These are phyloP conservation scores for Andrena dorsata DNA, from an alignment of 2,888 invertebrate species.

Conservation along the genomic window DNA sequence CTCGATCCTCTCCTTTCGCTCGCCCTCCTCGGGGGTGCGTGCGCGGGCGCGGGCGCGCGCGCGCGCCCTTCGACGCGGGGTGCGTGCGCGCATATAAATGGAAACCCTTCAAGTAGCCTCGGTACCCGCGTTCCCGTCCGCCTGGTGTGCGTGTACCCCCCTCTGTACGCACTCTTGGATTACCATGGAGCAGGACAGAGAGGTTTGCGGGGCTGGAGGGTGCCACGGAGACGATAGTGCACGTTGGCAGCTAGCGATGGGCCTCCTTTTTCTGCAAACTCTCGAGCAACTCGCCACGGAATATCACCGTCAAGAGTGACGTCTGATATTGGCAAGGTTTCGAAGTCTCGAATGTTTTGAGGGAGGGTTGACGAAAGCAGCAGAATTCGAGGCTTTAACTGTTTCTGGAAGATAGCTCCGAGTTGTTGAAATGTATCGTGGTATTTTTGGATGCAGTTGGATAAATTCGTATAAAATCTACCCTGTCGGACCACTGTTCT, in stretches of 20 bases:
- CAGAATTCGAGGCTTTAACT: too few relatives aligned
- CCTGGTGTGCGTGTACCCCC: conserved; percentile 65
- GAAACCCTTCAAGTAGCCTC: conserved; percentile 84
- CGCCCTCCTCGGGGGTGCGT: conserved; percentile 35
- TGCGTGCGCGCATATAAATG: conserved; percentile 82
- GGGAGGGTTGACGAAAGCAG: neutral
- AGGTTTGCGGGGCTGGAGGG: conserved; percentile 21
- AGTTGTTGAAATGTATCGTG: neutral
- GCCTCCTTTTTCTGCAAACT: neutral
- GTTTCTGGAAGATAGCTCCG: too few relatives aligned
- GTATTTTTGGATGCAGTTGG: too few relatives aligned
- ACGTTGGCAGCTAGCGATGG: conserved; percentile 30
- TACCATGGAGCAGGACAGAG: conserved; percentile 50
- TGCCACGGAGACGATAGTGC: conserved; percentile 45
- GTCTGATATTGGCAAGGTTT: neutral
- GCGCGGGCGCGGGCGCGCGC: conserved; percentile 39
- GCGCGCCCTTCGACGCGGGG: conserved; percentile 71
- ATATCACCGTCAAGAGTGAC: neutral
- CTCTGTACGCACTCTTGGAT: conserved; percentile 68
- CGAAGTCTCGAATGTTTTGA: neutral
- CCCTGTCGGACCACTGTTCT: too few relatives aligned
- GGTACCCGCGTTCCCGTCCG: conserved; percentile 65
- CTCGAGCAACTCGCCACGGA: neutral
- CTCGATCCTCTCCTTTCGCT: conserved; percentile 35
- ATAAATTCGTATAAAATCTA: too few relatives aligned